These are phyloP conservation scores for Thereva unica DNA, from an alignment of 2,888 invertebrate species.

Conservation along the genomic window DNA sequence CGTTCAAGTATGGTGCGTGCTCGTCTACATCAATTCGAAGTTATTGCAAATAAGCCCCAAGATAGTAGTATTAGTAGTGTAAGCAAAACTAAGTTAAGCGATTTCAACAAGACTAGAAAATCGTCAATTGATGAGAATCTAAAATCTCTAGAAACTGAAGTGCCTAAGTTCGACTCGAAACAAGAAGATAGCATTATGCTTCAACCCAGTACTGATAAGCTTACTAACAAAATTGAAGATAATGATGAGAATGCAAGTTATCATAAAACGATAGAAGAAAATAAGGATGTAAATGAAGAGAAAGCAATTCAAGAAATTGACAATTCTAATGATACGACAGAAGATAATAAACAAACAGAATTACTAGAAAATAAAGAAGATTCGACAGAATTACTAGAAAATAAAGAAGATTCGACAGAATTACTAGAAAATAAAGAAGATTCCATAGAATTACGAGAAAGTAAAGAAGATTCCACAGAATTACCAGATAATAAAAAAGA, in stretches of 20 bases:
- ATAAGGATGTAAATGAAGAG: constrained; percentile 2
- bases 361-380: constrained; percentile 13
- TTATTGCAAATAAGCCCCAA: constrained; percentile 39
- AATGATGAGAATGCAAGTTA: constrained; percentile 33
- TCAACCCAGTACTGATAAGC: constrained; percentile 7
- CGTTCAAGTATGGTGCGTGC: constrained; percentile 50
- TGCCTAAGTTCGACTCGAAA: constrained; percentile 36
- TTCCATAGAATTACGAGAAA: not conserved
- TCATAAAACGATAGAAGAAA: not conserved
- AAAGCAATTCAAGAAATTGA: constrained; percentile 1
- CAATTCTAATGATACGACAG: not conserved
- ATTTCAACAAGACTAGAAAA: constrained; percentile 2
- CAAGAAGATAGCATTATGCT: constrained; percentile 1
- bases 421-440: constrained; percentile 14
- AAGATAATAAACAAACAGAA: constrained; percentile 14
- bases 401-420: constrained; percentile 2
- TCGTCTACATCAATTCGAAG: constrained; percentile 52
- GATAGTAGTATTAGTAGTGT: constrained; percentile 36
- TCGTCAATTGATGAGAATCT: constrained; percentile 21
- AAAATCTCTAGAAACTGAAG: constrained; percentile 37
- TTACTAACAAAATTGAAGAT: constrained; percentile 15
- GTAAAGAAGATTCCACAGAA: not conserved
- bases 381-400: constrained; percentile 1
- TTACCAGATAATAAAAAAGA: not conserved
- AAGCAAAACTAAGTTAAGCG: constrained; percentile 29